Conservation (phyloP, 2,113 vertebrate species). For the Carassius auratus region DNA sequence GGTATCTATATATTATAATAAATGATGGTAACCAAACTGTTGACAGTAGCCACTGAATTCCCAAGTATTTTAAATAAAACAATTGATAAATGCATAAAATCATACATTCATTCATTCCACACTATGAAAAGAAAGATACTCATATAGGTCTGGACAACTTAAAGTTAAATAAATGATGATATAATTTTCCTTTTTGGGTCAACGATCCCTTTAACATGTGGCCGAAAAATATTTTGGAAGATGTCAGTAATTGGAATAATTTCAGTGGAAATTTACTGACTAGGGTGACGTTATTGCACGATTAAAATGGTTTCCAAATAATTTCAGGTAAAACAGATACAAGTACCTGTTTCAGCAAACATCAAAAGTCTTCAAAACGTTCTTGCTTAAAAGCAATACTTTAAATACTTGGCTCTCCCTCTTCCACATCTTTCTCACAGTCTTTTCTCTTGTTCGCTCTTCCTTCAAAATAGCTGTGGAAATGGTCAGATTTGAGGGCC, state of each 20-base stretch:
- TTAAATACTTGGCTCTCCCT: constrained; percentile 48
- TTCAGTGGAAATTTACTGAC: neutral
- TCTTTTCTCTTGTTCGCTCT: constrained; percentile 1
- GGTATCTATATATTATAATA: no score
- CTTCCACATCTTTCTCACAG: constrained; percentile 4
- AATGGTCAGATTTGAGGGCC: constrained; percentile 41
- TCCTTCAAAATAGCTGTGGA: constrained; percentile 61
- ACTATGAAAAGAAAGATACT: no score
- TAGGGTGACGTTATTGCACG: neutral
- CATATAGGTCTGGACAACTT: neutral
- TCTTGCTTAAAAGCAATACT: constrained; percentile 45
- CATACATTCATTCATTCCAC: no score
- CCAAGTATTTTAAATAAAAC: no score
- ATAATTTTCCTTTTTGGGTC: neutral
- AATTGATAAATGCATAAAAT: no score
- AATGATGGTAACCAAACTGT: no score
- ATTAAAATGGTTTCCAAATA: neutral
- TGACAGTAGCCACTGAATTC: no score
- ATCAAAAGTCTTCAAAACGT: neutral
- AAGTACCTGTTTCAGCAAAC: neutral
- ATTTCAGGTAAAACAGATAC: neutral
- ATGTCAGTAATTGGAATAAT: neutral
- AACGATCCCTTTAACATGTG: neutral
- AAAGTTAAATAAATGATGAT: neutral
- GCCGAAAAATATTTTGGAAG: neutral